Evolutionary conservation across 2,797 vertebrate species (phyloP).

Genomic region (Enteromius argenteus): DNA sequence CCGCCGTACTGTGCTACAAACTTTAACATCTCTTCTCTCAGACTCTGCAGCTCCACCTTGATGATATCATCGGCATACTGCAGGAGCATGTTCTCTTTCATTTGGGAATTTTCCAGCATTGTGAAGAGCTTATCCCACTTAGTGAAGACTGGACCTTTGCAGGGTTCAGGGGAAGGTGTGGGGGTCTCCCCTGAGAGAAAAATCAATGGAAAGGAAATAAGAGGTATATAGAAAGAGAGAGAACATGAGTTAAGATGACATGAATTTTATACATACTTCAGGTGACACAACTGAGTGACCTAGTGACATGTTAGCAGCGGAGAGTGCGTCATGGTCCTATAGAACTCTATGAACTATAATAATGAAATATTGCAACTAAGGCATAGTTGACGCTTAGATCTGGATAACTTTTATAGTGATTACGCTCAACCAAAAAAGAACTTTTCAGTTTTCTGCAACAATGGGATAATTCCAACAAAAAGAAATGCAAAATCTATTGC

Average conservation of each 20-base stretch:
- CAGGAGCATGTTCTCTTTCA: constrained; percentile 95
- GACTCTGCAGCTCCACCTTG: constrained; percentile 82
- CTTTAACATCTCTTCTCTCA: constrained; percentile 85
- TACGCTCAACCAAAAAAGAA: background rate
- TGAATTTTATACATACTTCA: background rate
- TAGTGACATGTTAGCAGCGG: background rate
- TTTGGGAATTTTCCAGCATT: constrained; percentile 97
- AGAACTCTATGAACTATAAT: constrained; percentile 1
- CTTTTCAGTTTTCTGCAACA: background rate
- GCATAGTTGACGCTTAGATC: background rate
- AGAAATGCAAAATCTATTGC: background rate
- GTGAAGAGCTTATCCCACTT: constrained; percentile 97
- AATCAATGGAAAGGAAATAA: background rate
- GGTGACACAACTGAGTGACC: background rate
- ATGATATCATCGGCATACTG: constrained; percentile 86
- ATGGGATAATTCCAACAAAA: background rate
- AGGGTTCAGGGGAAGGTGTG: constrained; percentile 71
- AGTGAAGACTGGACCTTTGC: constrained; percentile 72
- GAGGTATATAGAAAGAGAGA: background rate
- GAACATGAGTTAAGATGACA: background rate
- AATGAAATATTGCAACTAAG: background rate
- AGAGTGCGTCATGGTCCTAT: background rate
- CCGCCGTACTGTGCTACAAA: constrained; percentile 74
- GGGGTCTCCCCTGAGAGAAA: constrained; percentile 27
- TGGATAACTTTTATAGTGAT: background rate